A percentile compares a stretch with the other conserved stretches of the same genome.
Evolutionary conservation across 37 sponge, comb jelly and placozoan species (phyloP).

Genomic region (Agelas oroides): DNA sequence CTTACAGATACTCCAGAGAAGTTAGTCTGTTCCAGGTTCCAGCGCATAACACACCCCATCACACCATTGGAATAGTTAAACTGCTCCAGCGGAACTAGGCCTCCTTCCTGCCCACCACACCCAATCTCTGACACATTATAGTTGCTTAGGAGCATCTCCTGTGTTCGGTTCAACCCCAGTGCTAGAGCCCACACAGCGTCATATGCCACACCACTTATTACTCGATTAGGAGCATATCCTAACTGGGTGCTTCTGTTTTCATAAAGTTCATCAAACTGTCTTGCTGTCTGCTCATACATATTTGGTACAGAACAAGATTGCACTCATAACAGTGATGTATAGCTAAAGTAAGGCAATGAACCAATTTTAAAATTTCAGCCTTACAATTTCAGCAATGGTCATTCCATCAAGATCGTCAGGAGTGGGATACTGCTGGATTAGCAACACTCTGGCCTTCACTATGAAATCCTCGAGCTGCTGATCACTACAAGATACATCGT

Average conservation of each 20-base stretch:
- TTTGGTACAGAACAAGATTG: not conserved
- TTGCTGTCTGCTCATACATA: not conserved
- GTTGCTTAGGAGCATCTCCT: not conserved
- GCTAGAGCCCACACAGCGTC: slow-evolving; percentile 60
- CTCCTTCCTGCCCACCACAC: not conserved
- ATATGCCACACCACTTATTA: not conserved
- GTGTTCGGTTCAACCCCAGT: slow-evolving; percentile 29
- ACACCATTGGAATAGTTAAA: slow-evolving; percentile 22
- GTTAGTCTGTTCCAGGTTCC: slow-evolving; percentile 7
- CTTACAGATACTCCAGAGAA: slow-evolving; percentile 54
- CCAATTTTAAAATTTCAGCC: not conserved
- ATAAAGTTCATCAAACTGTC: not conserved
- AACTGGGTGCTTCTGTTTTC: not conserved
- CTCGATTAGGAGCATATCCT: not conserved
- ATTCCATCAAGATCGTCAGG: not conserved
- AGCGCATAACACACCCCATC: slow-evolving; percentile 40
- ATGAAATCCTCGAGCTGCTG: not conserved
- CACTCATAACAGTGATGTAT: too few species aligned
- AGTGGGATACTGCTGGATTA: not conserved
- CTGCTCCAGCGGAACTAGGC: slow-evolving; percentile 20
- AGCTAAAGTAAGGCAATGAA: too few species aligned
- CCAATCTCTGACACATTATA: not conserved
- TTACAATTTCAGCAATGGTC: slow-evolving; percentile 11
- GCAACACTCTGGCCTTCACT: not conserved
- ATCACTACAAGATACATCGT: too few species aligned